Percentiles rank a stretch among this genome's conserved stretches.
Evolutionary conservation across 2,113 vertebrate species (phyloP).

Genomic region (Myotis davidii): DNA sequence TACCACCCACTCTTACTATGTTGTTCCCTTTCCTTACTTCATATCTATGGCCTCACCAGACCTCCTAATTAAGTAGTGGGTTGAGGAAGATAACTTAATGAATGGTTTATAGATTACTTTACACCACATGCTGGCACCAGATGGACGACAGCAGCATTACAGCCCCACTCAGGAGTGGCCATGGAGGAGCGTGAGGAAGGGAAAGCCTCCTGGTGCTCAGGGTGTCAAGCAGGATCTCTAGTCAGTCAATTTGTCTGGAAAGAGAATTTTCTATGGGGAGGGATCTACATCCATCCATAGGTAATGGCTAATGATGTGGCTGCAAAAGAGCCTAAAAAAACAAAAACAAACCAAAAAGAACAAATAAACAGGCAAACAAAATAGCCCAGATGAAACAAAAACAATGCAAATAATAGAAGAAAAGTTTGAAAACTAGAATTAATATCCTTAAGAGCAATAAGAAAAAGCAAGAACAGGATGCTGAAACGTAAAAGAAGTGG

Average conservation of each 20-base stretch:
- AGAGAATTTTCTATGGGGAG: neutral
- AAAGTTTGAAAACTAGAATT: neutral
- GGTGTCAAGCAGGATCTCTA: neutral
- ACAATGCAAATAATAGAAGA: neutral
- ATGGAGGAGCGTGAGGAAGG: neutral
- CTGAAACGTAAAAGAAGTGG: neutral
- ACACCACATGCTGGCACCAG: neutral
- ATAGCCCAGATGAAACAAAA: neutral
- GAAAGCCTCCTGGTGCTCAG: neutral
- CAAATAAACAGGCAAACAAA: neutral
- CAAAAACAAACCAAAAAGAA: neutral
- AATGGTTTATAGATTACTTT: neutral
- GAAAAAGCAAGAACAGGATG: constrained; percentile 8
- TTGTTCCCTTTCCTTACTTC: neutral
- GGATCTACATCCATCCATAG: too few relatives aligned
- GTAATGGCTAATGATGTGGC: neutral
- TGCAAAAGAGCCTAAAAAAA: neutral
- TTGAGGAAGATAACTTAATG: neutral
- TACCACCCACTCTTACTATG: neutral
- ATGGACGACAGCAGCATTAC: neutral
- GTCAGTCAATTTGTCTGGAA: neutral
- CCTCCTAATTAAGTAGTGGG: neutral
- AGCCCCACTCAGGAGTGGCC: too few relatives aligned
- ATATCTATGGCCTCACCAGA: neutral
- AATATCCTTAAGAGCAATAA: neutral